Conservation (phyloP, 2,113 vertebrate genomes). For the Nesoenas mayeri region DNA sequence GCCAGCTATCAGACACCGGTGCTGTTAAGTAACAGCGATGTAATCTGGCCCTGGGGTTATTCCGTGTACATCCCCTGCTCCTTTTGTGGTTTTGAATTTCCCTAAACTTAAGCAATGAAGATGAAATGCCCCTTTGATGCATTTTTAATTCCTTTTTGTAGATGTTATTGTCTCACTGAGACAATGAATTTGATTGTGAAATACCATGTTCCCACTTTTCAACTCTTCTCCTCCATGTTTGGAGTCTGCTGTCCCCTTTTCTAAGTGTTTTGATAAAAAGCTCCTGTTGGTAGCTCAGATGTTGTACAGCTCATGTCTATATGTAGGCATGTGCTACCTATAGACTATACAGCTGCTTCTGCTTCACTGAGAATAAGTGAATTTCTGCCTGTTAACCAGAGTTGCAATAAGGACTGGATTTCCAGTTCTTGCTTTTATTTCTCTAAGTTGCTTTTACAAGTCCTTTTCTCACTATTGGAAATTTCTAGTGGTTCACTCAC, state of each 20-base stretch:
- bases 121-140: neutral
- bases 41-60: slow-evolving; percentile 1
- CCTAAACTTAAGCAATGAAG: neutral
- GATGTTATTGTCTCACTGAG: neutral
- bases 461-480: neutral
- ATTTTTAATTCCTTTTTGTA: neutral
- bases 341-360: neutral
- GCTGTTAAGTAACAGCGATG: neutral
- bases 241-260: neutral
- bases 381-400: neutral
- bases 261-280: neutral
- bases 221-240: neutral
- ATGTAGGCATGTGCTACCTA: neutral
- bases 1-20: neutral
- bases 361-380: neutral
- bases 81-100: slow-evolving; percentile 39
- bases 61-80: slow-evolving; percentile 22
- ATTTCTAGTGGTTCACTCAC: neutral
- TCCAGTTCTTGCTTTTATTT: neutral
- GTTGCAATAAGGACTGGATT: neutral
- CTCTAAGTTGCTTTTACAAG: neutral
- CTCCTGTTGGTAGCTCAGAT: neutral
- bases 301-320: neutral
- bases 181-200: neutral
- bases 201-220: neutral